Evolutionary conservation across 2,797 vertebrate genomes (phyloP), one percentile per base, ranked within the genome.

Genomic region (Lithobates sylvaticus): DNA sequence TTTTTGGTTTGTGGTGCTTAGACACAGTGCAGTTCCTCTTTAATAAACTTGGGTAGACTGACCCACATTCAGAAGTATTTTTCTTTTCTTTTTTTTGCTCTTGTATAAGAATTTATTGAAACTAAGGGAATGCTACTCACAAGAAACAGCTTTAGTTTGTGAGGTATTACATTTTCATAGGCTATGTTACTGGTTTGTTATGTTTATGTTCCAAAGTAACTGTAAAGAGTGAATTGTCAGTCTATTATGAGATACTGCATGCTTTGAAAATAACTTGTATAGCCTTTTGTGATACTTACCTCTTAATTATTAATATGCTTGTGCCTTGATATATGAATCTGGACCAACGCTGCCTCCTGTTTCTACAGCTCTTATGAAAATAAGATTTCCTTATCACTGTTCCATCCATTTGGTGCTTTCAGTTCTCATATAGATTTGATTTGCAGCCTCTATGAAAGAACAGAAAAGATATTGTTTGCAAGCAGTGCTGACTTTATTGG

Each of bases 341-440:
- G 70, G 70, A 79, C 75, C 44, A 26, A 79, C 32, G 70, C 42
- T 74, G 81, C 68, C 83, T 83, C 86, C 76, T 83, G 76, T 74
- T 78, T 78, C 85, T 74, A 83, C 80, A 83, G 85, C 75, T 87
- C 81, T 84, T 70, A 39, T 78, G 86, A 83, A 87, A 87, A 87
- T 87, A 83, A 87, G 76, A 74, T 87, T 87, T 87, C 69, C 81
- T 83, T 78, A 83, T 87, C 86, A 72, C 76, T 79, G 80, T 83
- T 81, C 74, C 76, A 84, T 84, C 83, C 85, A 88, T 90, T 85
- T 89, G 88, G 90, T 88, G 88, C 89, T 91, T 93, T 91, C 90
- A 90, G 88, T 83, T 84, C 84, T 88, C 90, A 90, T 88, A 92
- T 92, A 92, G 93, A 91, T 91, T 85, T 90, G 90, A 92, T 93